Base-by-base conservation (phyloP, 2,888 invertebrate genomes). In the Punctoribates punctum region DNA sequence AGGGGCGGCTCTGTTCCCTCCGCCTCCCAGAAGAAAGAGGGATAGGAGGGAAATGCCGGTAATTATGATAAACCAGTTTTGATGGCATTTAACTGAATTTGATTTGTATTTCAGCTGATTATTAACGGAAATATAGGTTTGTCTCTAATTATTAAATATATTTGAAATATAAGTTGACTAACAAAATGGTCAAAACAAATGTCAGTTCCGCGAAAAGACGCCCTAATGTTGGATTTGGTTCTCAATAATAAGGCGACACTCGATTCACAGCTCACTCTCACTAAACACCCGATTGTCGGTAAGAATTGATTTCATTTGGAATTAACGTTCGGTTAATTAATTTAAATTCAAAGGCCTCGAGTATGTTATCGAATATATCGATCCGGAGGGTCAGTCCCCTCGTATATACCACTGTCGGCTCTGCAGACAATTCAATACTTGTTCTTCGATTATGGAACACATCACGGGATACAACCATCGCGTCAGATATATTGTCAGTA, bases 361-460 rank as follows among this genome's bases (percentile, higher is more conserved):
- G n/a, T 73, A 54, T 60, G 76, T 76, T 25, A 42, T 46, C 25
- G 76, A 76, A 25, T 76, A 73, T 60, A 76, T 73, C 27, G 76
- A 76, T 73, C 76, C 76, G 6, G 76, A 76, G 17, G 60, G 60
- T 46, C 27, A 73, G 23, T 27, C 57, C 9, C 23, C 67, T 4
- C 76, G 76, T 73, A 38, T 76, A 34, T 76, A 76, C 25, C 46
- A 76, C 17, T 76, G 76, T 25, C 29, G 60, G 9, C 57, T 76
- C n/a, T 76, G 76, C 34, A 73, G 46, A 46, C 51, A 42, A 20
- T 73, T 73, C 29, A 73, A 73, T 34, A 42, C 76, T 8, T 73
- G 73, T 17, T 25, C 38, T 15, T 60, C 73, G 11, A 57, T 73
- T 8, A 76, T 76, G 76, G 76, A 76, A 25, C 76, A 76, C 62